Evolutionary conservation across 2,113 vertebrate species (phyloP).

Genomic region (Nestor notabilis): DNA sequence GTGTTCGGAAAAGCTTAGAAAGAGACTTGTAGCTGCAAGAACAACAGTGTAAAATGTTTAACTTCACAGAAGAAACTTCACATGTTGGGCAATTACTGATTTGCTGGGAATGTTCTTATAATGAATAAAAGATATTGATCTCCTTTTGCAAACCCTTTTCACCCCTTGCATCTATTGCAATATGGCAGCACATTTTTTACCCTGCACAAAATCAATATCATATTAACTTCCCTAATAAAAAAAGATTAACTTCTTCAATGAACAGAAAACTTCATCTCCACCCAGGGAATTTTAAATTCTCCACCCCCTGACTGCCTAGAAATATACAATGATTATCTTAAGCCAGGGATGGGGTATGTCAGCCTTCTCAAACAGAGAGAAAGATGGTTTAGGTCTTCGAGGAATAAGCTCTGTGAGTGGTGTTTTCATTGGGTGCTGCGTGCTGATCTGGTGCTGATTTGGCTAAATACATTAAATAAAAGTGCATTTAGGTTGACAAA

Average conservation of each 20-base stretch:
- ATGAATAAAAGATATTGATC: constrained; percentile 9
- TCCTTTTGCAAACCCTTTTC: background rate
- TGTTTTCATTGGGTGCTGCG: background rate
- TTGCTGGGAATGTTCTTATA: background rate
- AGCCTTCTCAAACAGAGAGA: constrained; percentile 17
- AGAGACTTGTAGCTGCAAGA: background rate
- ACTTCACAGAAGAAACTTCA: background rate
- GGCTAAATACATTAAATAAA: constrained; percentile 22
- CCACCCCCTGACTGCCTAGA: constrained; percentile 14
- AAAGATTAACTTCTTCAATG: constrained; percentile 31
- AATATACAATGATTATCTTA: constrained; percentile 39
- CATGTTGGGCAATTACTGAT: background rate
- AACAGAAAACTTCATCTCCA: constrained; percentile 40
- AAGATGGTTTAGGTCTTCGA: constrained; percentile 23
- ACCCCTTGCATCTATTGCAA: background rate
- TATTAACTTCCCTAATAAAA: constrained; percentile 39
- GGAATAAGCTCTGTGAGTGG: background rate
- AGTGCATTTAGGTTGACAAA: background rate
- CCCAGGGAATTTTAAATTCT: constrained; percentile 35
- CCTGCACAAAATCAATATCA: constrained; percentile 37
- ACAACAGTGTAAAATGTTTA: constrained; percentile 30
- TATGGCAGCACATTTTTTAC: constrained; percentile 8
- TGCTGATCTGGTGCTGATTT: background rate
- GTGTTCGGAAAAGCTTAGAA: background rate
- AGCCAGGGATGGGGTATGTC: background rate